Percentiles rank a stretch among this genome's conserved stretches.
phyloP scores from a whole-genome alignment of 1,140 invertebrate genomes.

The Sesamia nonagrioides region DNA sequence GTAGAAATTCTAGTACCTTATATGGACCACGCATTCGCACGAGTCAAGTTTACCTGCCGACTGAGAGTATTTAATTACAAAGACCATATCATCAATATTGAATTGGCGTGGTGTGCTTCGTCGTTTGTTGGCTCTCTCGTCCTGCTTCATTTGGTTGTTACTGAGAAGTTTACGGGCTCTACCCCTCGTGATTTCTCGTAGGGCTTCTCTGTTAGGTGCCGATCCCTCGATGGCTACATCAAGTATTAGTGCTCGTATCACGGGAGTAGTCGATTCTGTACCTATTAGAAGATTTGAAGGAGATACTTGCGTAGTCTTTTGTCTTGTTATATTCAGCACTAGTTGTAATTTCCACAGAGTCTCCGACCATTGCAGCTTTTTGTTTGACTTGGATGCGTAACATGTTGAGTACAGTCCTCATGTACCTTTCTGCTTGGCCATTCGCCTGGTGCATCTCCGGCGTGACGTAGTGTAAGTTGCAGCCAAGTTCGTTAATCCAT shows the following conservation, averaged over 20 bases:
- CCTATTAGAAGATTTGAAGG: background rate
- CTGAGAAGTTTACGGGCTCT: background rate
- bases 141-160: background rate
- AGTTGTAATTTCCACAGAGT: slow-evolving; percentile 50
- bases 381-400: slow-evolving; percentile 39
- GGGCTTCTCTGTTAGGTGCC: slow-evolving; percentile 22
- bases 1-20: slow-evolving; percentile 33
- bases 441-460: slow-evolving; percentile 55
- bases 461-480: slow-evolving; percentile 49
- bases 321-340: slow-evolving; percentile 32
- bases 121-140: background rate
- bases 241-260: background rate
- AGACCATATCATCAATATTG: background rate
- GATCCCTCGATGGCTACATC: background rate
- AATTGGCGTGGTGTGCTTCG: background rate
- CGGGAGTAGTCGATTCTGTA: background rate
- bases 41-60: slow-evolving; percentile 50
- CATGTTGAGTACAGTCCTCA: slow-evolving; percentile 54
- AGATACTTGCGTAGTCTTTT: too few relatives aligned
- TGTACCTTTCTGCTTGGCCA: too few relatives aligned
- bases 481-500: background rate
- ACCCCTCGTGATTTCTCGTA: too few relatives aligned
- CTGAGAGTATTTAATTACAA: slow-evolving; percentile 22
- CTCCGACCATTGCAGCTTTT: slow-evolving; percentile 31
- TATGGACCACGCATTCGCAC: slow-evolving; percentile 46